Base-by-base conservation (phyloP, 2,113 vertebrate species). In the Ochotona curzoniae region DNA sequence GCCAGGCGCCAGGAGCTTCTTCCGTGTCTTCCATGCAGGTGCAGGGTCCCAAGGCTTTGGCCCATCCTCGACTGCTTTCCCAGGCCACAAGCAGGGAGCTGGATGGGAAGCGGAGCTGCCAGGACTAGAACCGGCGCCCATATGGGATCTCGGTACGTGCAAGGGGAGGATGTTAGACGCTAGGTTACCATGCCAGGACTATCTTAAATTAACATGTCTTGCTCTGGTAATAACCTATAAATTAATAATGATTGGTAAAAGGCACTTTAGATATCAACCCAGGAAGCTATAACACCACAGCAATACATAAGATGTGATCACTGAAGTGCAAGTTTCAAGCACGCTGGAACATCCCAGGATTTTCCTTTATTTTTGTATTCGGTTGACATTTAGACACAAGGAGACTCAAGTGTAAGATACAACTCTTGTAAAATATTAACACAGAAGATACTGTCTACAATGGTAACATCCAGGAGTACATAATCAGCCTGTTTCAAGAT, bases 171-270 rank as follows among this genome's bases (percentile, higher is more conserved):
- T 44, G 6, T 44, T 44, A 44, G 6, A 44, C 38, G 6, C 38
- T 44, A 44, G 38, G 38, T 6, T 44, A 44, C 38, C 38, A 44
- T 44, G 38, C 38, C 38, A 44, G 38, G 38, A 3, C 38, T 44
- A 3, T 44, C 38, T 44, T 44, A 44, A 44, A 44, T 44, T 44
- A 44, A 44, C 4, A 20, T 64, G 13, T n/a, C n/a, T n/a, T n/a
- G n/a, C n/a, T n/a, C n/a, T n/a, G n/a, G n/a, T n/a, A n/a, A n/a
- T 71, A 73, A 71, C 71, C 80, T 87, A 73, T 1, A 87, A 87
- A 63, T 80, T 71, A 57, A 44, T 74, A 61, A 10, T 21, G 23
- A n/a, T 2, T 93, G 91, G 69, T 76, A 74, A 74, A 47, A 47
- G 47, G 15, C 35, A 82, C n/a, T 74, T n/a, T 61, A 73, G 26